phyloP scores from a whole-genome alignment of 2,113 vertebrate species.

The Cyanoliseus patagonus region DNA sequence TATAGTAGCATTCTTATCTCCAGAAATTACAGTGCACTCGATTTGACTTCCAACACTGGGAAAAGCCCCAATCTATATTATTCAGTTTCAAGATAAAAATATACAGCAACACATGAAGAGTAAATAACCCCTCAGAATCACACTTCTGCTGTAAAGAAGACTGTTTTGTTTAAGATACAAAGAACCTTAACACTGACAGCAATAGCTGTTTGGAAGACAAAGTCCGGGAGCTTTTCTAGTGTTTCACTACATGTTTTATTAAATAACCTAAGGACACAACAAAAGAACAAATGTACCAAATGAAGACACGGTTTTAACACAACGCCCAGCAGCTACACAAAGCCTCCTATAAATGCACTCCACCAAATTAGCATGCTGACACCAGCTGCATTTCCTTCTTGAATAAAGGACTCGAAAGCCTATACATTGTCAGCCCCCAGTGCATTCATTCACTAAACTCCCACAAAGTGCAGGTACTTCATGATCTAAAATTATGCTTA shows the following conservation, averaged over 20 bases:
- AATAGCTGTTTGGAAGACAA: not conserved
- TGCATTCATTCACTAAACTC: not conserved
- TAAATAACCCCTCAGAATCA: not conserved
- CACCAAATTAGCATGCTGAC: conserved; percentile 25
- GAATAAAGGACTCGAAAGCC: conserved; percentile 15
- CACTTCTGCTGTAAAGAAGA: not conserved
- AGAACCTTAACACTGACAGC: not conserved
- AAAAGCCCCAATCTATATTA: not conserved
- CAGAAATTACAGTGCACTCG: not conserved
- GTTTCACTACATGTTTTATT: conserved; percentile 15
- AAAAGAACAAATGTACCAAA: conserved; percentile 14
- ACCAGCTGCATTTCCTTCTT: not conserved
- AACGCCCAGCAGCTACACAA: conserved; percentile 11
- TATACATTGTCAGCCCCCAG: not conserved
- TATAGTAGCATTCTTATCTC: not conserved
- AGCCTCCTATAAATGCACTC: conserved; percentile 31
- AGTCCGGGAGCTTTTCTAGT: not conserved
- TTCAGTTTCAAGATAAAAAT: not conserved
- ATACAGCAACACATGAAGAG: not conserved
- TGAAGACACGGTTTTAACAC: not conserved
- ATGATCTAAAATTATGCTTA: not conserved
- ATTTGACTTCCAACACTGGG: not conserved
- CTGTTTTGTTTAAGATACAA: not conserved
- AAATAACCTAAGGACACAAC: conserved; percentile 44
- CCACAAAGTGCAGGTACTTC: not conserved